Evolutionary conservation across 2,888 invertebrate species (phyloP).

Genomic region (Mechanitis messenoides): DNA sequence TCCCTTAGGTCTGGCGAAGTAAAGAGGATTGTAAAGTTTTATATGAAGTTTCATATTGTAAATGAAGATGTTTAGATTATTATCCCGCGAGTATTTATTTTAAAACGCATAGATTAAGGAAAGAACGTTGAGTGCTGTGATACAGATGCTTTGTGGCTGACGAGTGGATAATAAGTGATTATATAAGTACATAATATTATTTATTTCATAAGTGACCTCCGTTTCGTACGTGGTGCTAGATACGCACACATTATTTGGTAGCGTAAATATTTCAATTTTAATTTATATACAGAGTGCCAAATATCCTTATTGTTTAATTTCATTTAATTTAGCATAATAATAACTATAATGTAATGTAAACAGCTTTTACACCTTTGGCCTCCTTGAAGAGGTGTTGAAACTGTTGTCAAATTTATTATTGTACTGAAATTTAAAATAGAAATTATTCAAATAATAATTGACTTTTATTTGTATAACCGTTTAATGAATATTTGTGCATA

Average conservation of each 20-base stretch:
- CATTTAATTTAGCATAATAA: slow-evolving; percentile 31
- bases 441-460: slow-evolving; percentile 55
- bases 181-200: slow-evolving; percentile 17
- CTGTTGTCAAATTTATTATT: slow-evolving; percentile 70
- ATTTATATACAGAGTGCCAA: slow-evolving; percentile 40
- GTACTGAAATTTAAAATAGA: slow-evolving; percentile 68
- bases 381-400: slow-evolving; percentile 63
- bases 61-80: background rate
- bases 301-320: slow-evolving; percentile 34
- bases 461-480: slow-evolving; percentile 33
- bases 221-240: slow-evolving; percentile 26
- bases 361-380: slow-evolving; percentile 68
- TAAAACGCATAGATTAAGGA: slow-evolving; percentile 51
- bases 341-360: slow-evolving; percentile 48
- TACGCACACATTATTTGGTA: slow-evolving; percentile 21
- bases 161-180: slow-evolving; percentile 35
- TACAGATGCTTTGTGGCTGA: slow-evolving; percentile 55
- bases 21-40: slow-evolving; percentile 31
- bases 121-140: slow-evolving; percentile 63
- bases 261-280: slow-evolving; percentile 2
- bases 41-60: slow-evolving; percentile 42
- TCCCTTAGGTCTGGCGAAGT: slow-evolving; percentile 16
- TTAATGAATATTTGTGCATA: background rate
- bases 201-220: slow-evolving; percentile 16
- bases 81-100: slow-evolving; percentile 13